Conservation (phyloP, 2,888 invertebrate species). For the Clistopyga incitator region DNA sequence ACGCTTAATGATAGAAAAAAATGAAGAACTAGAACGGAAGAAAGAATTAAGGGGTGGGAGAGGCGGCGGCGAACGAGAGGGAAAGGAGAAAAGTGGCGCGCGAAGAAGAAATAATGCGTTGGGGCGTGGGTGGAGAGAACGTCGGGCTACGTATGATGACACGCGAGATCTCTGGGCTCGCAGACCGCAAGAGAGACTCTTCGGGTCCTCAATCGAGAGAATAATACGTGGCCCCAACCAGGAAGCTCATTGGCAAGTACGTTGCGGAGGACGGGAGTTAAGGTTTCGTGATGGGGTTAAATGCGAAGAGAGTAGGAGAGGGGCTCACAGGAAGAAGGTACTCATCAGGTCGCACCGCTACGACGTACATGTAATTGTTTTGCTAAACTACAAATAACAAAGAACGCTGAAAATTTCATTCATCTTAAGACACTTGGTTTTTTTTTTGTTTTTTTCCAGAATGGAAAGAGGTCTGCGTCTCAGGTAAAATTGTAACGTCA, state of each 20-base stretch:
- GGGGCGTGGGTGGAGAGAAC: conserved; percentile 52
- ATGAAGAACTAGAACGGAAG: conserved; percentile 28
- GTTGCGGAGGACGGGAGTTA: conserved; percentile 66
- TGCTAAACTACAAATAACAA: not conserved
- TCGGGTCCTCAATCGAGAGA: conserved; percentile 79
- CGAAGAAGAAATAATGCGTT: conserved; percentile 19
- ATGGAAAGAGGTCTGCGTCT: not conserved
- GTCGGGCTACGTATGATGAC: conserved; percentile 67
- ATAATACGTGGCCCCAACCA: conserved; percentile 80
- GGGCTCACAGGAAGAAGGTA: conserved; percentile 81
- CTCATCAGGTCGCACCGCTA: conserved; percentile 78
- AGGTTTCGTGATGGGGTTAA: conserved; percentile 66
- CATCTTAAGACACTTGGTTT: not conserved
- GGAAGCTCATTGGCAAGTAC: conserved; percentile 80
- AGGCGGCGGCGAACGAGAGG: too few relatives aligned
- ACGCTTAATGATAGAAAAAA: not conserved
- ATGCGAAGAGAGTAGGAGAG: conserved; percentile 58
- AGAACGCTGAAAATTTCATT: not conserved
- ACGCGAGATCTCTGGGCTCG: conserved; percentile 69
- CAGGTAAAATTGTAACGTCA: not conserved
- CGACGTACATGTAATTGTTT: conserved; percentile 31
- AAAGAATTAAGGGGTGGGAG: conserved; percentile 17
- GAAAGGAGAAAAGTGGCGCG: conserved; percentile 33
- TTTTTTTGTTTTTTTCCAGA: too few relatives aligned
- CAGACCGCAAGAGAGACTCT: conserved; percentile 73